Percentiles rank a stretch among this genome's conserved stretches.
Evolutionary conservation across 2,888 invertebrate species (phyloP).

Genomic region (Cosmia trapezina): DNA sequence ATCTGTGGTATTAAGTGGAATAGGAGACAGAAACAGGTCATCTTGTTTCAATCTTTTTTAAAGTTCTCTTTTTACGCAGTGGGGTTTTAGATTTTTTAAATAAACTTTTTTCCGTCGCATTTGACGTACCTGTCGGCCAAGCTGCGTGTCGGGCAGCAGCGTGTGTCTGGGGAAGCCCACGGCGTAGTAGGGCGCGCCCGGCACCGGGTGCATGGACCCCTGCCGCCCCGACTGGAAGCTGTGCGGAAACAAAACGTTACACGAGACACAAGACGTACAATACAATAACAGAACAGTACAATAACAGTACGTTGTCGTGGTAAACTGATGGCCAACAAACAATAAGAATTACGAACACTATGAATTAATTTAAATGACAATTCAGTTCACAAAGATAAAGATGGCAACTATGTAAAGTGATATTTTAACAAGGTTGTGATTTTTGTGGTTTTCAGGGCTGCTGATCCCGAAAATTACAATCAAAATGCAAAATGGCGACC

Average conservation of each 20-base stretch:
- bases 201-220: constrained; percentile 94
- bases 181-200: constrained; percentile 96
- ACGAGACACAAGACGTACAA: not conserved
- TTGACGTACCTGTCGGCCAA: constrained; percentile 92
- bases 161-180: constrained; percentile 96
- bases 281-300: no score
- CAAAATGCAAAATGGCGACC: not conserved
- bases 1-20: no score
- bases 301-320: not conserved
- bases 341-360: not conserved
- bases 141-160: constrained; percentile 95
- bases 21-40: no score
- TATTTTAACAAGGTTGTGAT: not conserved
- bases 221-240: constrained; percentile 97
- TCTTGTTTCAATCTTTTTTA: no score
- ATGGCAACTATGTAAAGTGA: not conserved
- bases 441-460: not conserved
- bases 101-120: no score
- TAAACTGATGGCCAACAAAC: not conserved
- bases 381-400: not conserved
- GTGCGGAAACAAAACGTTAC: not conserved
- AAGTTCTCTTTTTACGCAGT: no score
- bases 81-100: no score
- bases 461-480: not conserved
- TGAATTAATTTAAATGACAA: not conserved